A percentile compares a stretch with the other conserved stretches of the same genome.
Conservation (phyloP, 2,113 vertebrate genomes). For the Alosa alosa region DNA sequence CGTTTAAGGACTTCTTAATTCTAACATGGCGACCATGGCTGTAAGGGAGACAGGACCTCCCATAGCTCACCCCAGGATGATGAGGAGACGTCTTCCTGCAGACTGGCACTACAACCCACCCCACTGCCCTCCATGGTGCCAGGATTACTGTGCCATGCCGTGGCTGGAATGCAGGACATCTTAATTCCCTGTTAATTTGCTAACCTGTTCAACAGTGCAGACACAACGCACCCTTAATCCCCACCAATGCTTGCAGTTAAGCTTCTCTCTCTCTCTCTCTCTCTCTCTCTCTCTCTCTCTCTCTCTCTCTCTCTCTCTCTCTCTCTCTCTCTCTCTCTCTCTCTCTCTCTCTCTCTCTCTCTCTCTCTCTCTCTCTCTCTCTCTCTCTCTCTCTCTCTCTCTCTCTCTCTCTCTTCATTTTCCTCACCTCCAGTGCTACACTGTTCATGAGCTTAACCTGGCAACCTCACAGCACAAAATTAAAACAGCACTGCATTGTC, state of each 20-base stretch:
- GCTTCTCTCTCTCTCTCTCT: conserved; percentile 48
- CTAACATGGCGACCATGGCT: not conserved
- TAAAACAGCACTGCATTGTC: not conserved
- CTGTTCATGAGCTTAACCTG: not conserved
- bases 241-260: not conserved
- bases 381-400: not conserved
- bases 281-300: not conserved
- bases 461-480: not conserved
- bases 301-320: conserved; percentile 36
- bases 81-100: not conserved
- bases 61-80: not conserved
- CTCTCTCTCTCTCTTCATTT: conserved; percentile 18
- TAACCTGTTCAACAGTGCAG: conserved; percentile 69
- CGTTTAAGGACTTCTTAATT: not conserved
- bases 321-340: conserved; percentile 40
- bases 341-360: not conserved
- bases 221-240: conserved; percentile 50
- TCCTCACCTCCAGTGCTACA: not conserved
- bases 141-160: conserved; percentile 56
- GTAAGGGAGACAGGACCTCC: not conserved
- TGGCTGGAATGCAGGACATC: conserved; percentile 63
- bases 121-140: conserved; percentile 36
- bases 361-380: conserved; percentile 48
- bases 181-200: conserved; percentile 76
- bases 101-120: conserved; percentile 20